Evolutionary conservation across 2,888 invertebrate genomes (phyloP).

Genomic region (Esperia sulphurella): DNA sequence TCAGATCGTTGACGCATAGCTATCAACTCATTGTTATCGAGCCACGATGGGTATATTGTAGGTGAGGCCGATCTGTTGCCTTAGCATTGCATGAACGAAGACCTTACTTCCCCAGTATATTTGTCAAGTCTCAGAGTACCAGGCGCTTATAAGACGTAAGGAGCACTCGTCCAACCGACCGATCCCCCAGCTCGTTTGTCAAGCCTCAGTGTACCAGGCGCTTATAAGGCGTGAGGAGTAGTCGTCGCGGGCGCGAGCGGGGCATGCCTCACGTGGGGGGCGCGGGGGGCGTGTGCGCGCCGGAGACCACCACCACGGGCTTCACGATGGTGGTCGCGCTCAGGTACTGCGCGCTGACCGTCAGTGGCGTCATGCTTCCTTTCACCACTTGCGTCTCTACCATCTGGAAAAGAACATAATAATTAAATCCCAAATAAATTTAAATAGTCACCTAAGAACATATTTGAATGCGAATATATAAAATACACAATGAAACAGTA

Average conservation of each 20-base stretch:
- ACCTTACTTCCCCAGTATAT: too few relatives aligned
- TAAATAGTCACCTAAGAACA: too few relatives aligned
- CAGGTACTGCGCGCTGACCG: constrained; percentile 84
- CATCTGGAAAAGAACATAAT: constrained; percentile 46
- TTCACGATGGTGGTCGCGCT: constrained; percentile 81
- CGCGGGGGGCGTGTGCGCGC: constrained; percentile 33
- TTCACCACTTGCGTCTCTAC: constrained; percentile 78
- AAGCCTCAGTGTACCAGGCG: constrained; percentile 14
- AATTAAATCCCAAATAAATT: too few relatives aligned
- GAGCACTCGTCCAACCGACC: neutral
- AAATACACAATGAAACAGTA: too few relatives aligned
- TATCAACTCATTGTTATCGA: too few relatives aligned
- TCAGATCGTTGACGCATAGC: too few relatives aligned
- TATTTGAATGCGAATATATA: too few relatives aligned
- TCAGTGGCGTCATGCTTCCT: constrained; percentile 78
- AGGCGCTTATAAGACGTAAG: constrained; percentile 21
- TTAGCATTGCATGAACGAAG: too few relatives aligned
- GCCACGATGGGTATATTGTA: too few relatives aligned
- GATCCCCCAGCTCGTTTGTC: neutral
- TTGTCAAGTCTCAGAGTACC: neutral
- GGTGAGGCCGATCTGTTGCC: too few relatives aligned
- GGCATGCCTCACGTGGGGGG: constrained; percentile 20
- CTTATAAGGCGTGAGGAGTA: constrained; percentile 7
- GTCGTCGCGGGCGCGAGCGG: constrained; percentile 12
- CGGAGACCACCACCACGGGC: constrained; percentile 82